phyloP scores from a whole-genome alignment of 2,113 vertebrate species.

The Pangasianodon gigas region DNA sequence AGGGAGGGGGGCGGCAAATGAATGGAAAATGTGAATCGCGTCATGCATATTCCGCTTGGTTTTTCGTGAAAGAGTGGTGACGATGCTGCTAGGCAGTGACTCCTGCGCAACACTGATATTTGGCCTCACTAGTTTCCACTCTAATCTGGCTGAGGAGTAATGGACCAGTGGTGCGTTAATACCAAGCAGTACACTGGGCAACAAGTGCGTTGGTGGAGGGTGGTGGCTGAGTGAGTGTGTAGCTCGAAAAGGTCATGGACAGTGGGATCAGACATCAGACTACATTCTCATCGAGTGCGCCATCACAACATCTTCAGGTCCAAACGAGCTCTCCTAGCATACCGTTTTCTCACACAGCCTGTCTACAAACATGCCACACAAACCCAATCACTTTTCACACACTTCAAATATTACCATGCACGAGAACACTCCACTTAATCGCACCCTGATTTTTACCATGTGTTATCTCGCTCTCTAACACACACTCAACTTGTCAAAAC shows the following conservation, averaged over 20 bases:
- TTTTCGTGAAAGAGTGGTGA: constrained; percentile 60
- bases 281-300: constrained; percentile 59
- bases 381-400: background rate
- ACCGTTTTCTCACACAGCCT: background rate
- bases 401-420: background rate
- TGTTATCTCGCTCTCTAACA: background rate
- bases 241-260: constrained; percentile 65
- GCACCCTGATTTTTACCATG: constrained; percentile 1
- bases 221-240: constrained; percentile 30
- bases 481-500: background rate
- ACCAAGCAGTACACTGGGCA: constrained; percentile 41
- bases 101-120: constrained; percentile 58
- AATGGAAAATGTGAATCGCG: constrained; percentile 67
- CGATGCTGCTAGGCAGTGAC: constrained; percentile 64
- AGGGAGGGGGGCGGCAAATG: constrained; percentile 55
- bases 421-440: constrained; percentile 25
- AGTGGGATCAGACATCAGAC: constrained; percentile 61
- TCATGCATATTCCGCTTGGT: constrained; percentile 50
- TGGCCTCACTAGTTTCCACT: constrained; percentile 59
- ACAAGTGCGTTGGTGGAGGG: constrained; percentile 38
- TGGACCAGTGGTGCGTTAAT: constrained; percentile 65
- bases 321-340: background rate
- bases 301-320: background rate
- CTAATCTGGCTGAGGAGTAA: constrained; percentile 55
- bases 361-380: background rate